Evolutionary conservation across 2,888 invertebrate species (phyloP).

Genomic region (Tetanocera ferruginea): DNA sequence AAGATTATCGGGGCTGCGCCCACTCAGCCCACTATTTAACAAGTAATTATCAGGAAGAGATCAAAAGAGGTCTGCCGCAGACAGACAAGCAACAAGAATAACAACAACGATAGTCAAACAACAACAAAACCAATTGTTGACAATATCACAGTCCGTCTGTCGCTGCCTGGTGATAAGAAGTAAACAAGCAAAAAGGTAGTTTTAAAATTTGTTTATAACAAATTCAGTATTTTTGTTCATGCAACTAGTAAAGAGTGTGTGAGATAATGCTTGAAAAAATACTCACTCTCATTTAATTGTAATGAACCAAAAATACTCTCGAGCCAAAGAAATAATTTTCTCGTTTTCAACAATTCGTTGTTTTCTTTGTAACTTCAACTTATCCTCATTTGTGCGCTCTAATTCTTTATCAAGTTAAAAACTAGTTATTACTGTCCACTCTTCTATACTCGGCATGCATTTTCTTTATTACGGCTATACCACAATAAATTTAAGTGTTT

Average conservation of each 20-base stretch:
- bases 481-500: not conserved
- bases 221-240: slow-evolving; percentile 26
- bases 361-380: not conserved
- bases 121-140: slow-evolving; percentile 6
- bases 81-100: not conserved
- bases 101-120: not conserved
- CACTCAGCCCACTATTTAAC: not conserved
- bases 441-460: not conserved
- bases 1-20: slow-evolving; percentile 1
- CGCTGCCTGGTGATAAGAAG: not conserved
- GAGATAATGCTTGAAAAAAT: not conserved
- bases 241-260: not conserved
- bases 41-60: slow-evolving; percentile 6
- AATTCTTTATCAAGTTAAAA: slow-evolving; percentile 1
- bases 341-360: too few relatives aligned
- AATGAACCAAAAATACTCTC: too few relatives aligned
- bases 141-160: slow-evolving; percentile 3
- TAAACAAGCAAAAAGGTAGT: not conserved
- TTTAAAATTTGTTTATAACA: not conserved
- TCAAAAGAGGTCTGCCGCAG: slow-evolving; percentile 3
- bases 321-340: too few relatives aligned
- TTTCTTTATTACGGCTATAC: not conserved
- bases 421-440: not conserved
- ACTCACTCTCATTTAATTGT: too few relatives aligned
- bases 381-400: slow-evolving; percentile 30